These are phyloP conservation scores for Caranx melampygus DNA, from an alignment of 2,113 vertebrate genomes.

Conservation along the genomic window DNA sequence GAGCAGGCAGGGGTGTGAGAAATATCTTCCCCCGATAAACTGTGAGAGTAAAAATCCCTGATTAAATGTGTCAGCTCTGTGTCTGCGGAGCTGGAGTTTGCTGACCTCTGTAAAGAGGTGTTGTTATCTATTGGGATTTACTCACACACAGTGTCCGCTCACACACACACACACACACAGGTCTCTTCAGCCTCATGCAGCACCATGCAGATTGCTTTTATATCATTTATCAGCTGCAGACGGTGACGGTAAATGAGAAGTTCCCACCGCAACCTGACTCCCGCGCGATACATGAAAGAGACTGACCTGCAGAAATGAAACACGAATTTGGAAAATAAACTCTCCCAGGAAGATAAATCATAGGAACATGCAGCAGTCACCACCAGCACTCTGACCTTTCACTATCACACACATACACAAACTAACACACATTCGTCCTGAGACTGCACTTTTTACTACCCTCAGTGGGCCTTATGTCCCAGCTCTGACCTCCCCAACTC, in stretches of 20 bases:
- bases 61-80: conserved; percentile 72
- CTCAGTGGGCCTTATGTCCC: conserved; percentile 61
- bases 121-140: conserved; percentile 62
- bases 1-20: conserved; percentile 40
- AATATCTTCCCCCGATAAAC: conserved; percentile 60
- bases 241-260: conserved; percentile 40
- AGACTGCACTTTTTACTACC: conserved; percentile 70
- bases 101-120: conserved; percentile 64
- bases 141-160: conserved; percentile 20
- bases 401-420: conserved; percentile 36
- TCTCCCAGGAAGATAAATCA: conserved; percentile 67
- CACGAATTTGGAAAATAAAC: conserved; percentile 36
- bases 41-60: conserved; percentile 49
- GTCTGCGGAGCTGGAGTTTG: conserved; percentile 58
- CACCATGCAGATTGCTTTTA: conserved; percentile 33
- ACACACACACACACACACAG: not conserved
- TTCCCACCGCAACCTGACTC: conserved; percentile 14
- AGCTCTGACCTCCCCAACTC: conserved; percentile 67
- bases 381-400: conserved; percentile 66
- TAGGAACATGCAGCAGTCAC: conserved; percentile 36
- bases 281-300: conserved; percentile 18
- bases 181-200: conserved; percentile 11
- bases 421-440: conserved; percentile 50
- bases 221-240: conserved; percentile 51
- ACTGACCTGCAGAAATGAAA: conserved; percentile 37